These are phyloP conservation scores for Probosciger aterrimus DNA, from an alignment of 2,113 vertebrate genomes.

Conservation along the genomic window DNA sequence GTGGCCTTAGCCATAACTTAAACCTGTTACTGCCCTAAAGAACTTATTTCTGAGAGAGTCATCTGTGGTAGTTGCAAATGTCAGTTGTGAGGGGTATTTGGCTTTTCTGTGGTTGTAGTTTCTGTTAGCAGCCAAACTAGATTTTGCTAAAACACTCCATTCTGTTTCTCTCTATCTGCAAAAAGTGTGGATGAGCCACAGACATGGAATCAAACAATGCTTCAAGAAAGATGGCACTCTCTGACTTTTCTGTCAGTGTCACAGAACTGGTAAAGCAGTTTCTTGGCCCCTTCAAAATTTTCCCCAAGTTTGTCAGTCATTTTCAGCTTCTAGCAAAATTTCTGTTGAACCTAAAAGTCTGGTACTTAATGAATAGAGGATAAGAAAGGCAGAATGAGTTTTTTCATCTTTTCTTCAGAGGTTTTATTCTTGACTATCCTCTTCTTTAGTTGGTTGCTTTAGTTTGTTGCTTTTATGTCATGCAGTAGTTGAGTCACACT, in stretches of 20 bases:
- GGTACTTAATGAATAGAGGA: background rate
- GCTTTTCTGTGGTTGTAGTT: background rate
- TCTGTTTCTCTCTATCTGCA: background rate
- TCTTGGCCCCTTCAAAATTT: background rate
- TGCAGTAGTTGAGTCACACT: background rate
- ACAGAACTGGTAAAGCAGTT: background rate
- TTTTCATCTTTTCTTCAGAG: background rate
- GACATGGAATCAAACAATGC: background rate
- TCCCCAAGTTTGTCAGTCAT: background rate
- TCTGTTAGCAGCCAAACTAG: background rate
- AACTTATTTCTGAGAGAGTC: background rate
- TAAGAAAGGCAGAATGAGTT: background rate
- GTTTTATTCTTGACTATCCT: background rate
- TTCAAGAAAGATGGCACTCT: background rate
- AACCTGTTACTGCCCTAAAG: background rate
- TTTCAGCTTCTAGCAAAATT: background rate
- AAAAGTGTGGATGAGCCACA: background rate
- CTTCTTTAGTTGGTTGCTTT: background rate
- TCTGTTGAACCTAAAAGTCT: background rate
- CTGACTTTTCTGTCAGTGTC: background rate
- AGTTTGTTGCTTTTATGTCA: background rate
- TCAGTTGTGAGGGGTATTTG: background rate
- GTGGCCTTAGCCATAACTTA: background rate
- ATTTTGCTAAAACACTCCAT: background rate
- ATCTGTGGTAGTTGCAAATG: background rate